phyloP scores from a whole-genome alignment of 1,140 invertebrate genomes.

The Pachyrhynchus sulphureomaculatus region DNA sequence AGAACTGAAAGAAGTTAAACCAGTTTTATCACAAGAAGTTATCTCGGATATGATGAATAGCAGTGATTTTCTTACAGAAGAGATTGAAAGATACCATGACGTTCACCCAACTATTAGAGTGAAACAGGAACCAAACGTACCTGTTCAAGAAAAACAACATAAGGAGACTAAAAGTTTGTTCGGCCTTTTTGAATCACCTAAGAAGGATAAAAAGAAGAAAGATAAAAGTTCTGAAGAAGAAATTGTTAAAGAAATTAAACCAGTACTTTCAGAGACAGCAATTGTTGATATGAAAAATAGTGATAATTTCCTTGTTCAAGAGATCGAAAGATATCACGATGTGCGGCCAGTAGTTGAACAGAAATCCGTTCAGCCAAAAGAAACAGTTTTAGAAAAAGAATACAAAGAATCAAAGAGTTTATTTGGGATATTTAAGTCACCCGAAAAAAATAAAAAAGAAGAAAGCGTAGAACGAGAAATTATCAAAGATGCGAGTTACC shows the following conservation, averaged over 20 bases:
- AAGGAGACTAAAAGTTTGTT: conserved; percentile 6
- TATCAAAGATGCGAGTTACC: neutral
- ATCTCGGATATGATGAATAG: conserved; percentile 14
- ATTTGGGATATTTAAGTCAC: no score
- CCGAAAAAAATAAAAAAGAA: conserved; percentile 11
- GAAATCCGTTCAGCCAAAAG: neutral
- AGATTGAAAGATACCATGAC: conserved; percentile 31
- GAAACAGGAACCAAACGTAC: neutral
- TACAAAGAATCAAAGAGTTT: no score
- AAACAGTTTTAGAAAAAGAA: conserved; percentile 14
- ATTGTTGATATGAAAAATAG: conserved; percentile 30
- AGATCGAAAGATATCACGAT: conserved; percentile 36
- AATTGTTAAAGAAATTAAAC: conserved; percentile 7
- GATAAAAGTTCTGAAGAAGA: conserved; percentile 9
- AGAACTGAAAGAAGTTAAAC: neutral
- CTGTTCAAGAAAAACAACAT: conserved; percentile 2
- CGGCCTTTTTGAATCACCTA: neutral
- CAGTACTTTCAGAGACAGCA: conserved; percentile 21
- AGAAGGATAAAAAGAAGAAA: conserved; percentile 15
- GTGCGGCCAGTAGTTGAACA: neutral
- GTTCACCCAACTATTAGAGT: conserved; percentile 16
- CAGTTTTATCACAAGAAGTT: conserved; percentile 1
- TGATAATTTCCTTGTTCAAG: conserved; percentile 31
- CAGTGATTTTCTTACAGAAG: conserved; percentile 18
- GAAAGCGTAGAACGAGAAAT: conserved; percentile 1